These are phyloP conservation scores for Sarcophaga variegata DNA, from an alignment of 2,888 invertebrate species.

Conservation along the genomic window DNA sequence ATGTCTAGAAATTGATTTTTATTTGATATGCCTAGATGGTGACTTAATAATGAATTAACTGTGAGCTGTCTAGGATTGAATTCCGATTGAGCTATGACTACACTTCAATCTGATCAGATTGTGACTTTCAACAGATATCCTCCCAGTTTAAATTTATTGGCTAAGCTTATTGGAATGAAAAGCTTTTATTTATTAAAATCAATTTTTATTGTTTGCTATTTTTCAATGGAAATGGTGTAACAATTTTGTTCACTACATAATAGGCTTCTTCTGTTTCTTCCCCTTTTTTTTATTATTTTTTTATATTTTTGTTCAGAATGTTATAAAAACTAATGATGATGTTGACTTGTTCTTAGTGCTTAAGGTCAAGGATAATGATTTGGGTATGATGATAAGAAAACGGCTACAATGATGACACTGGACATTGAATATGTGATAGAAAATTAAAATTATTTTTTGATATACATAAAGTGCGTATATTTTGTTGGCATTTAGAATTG, in stretches of 20 bases:
- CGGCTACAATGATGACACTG: slow-evolving; percentile 26
- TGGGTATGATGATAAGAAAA: slow-evolving; percentile 43
- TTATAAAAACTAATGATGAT: slow-evolving; percentile 50
- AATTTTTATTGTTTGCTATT: not conserved
- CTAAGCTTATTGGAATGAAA: too few relatives aligned
- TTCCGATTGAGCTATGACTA: too few relatives aligned
- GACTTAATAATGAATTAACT: too few relatives aligned
- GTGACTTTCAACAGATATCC: too few relatives aligned
- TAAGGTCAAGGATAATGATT: slow-evolving; percentile 68
- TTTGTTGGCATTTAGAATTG: not conserved
- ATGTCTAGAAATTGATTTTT: too few relatives aligned
- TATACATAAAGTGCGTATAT: not conserved
- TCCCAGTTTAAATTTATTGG: too few relatives aligned
- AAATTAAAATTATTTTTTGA: slow-evolving; percentile 1
- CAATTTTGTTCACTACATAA: slow-evolving; percentile 52
- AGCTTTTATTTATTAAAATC: too few relatives aligned
- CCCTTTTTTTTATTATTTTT: slow-evolving; percentile 4
- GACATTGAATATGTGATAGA: slow-evolving; percentile 27
- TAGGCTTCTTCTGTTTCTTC: slow-evolving; percentile 47
- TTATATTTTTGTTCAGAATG: slow-evolving; percentile 1
- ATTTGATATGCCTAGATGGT: too few relatives aligned
- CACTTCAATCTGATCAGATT: too few relatives aligned
- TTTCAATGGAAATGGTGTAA: slow-evolving; percentile 22
- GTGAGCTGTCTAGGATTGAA: too few relatives aligned
- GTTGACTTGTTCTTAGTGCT: slow-evolving; percentile 59